These are phyloP conservation scores for Andrena cerasifolii DNA, from an alignment of 1,140 invertebrate species.

Conservation along the genomic window DNA sequence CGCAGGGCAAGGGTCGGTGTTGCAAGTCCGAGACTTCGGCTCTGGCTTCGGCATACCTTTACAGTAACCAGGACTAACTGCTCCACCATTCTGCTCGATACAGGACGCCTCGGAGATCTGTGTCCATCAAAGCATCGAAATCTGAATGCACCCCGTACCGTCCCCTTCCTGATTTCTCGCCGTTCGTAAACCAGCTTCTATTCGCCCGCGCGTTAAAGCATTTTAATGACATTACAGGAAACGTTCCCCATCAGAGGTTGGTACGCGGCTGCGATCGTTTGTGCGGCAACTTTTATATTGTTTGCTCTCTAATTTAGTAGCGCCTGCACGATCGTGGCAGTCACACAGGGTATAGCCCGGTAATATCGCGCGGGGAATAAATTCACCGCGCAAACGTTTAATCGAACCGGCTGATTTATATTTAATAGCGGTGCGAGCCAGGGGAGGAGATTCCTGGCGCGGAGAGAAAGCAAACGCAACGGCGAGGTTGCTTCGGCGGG, in stretches of 20 bases:
- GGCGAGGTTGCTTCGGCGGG: neutral
- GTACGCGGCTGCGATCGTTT: no score
- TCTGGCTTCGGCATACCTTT: conserved; percentile 72
- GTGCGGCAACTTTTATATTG: no score
- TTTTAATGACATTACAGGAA: no score
- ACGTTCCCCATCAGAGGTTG: no score
- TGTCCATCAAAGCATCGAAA: neutral
- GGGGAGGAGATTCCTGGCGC: no score
- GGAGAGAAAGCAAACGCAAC: neutral
- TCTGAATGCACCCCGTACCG: neutral
- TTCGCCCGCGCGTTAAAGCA: no score
- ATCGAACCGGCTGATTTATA: no score
- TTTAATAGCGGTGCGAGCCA: no score
- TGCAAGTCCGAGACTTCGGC: conserved; percentile 77
- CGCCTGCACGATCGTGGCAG: neutral
- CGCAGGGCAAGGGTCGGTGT: conserved; percentile 77
- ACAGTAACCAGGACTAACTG: conserved; percentile 80
- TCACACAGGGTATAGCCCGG: no score
- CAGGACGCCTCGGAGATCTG: conserved; percentile 78
- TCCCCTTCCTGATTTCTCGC: neutral
- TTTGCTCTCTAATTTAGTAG: neutral
- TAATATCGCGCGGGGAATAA: no score
- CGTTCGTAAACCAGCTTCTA: neutral
- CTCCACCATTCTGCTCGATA: conserved; percentile 79
- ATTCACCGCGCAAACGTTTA: neutral